These are phyloP conservation scores for Lepidocyrtinus sp. DNA, from an alignment of 2,888 invertebrate genomes.

Conservation along the genomic window DNA sequence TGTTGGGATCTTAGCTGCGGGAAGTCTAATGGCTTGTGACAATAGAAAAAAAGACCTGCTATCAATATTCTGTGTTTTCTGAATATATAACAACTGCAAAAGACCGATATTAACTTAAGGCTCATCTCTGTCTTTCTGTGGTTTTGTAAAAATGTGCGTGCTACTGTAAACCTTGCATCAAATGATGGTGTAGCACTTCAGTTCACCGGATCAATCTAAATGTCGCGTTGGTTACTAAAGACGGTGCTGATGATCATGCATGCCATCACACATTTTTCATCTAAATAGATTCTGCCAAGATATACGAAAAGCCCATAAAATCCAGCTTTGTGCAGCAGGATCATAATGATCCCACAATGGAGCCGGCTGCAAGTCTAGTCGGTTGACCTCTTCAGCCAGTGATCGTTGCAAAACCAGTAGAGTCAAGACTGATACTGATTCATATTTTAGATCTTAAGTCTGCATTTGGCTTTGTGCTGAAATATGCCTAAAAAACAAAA, in stretches of 20 bases:
- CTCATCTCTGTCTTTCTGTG: too few relatives aligned
- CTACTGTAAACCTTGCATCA: too few relatives aligned
- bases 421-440: too few relatives aligned
- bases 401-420: too few relatives aligned
- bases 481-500: too few relatives aligned
- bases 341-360: not conserved
- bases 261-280: not conserved
- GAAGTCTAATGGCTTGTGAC: constrained; percentile 49
- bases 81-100: too few relatives aligned
- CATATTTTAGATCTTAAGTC: too few relatives aligned
- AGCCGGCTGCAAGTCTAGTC: constrained; percentile 19
- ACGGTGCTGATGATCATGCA: not conserved
- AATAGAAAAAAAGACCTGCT: not conserved
- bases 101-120: too few relatives aligned
- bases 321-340: not conserved
- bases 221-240: not conserved
- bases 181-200: too few relatives aligned
- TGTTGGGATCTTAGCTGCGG: constrained; percentile 20
- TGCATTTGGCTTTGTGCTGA: too few relatives aligned
- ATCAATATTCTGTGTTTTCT: not conserved
- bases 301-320: not conserved
- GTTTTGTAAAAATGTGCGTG: not conserved
- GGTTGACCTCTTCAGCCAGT: constrained; percentile 23
- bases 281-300: not conserved
- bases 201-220: too few relatives aligned